Base-by-base conservation (phyloP, 2,113 vertebrate genomes). In the Micronisus gabar region DNA sequence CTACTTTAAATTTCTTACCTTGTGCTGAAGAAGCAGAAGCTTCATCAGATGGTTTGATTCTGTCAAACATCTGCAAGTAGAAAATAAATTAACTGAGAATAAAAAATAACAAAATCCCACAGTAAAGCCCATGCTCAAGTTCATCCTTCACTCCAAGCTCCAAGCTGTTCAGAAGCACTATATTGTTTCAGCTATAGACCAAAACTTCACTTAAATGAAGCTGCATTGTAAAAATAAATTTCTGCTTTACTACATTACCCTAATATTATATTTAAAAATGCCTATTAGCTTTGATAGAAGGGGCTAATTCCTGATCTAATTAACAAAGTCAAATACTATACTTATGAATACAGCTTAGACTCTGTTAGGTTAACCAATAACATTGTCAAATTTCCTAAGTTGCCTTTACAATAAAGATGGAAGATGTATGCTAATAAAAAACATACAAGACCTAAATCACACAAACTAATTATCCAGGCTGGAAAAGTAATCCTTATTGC, bases 11-110 rank as follows among this genome's bases (percentile, higher is more conserved):
- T 21, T 58, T 63, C 94, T 98, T 98, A 99, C 98, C 98, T 97
- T 98, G 94, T 95, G 73, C 87, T 94, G 97, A 97, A 97, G 98
- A 96, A 92, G 95, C 86, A 94, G 97, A 97, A 88, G 96, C 93
- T 92, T 98, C 98, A 94, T 98, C 98, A 86, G 97, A 94, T 90
- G 75, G 86, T 87, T 97, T 97, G 86, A 73, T 85, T 94, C 91
- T 95, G 83, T 97, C 89, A 97, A 98, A 97, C 97, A 98, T 98
- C 98, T 99, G 91, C 53, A 97, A 97, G 87, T 84, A 86, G 96
- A 95, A 97, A 78, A 74, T 38, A 83, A 79, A 92, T 81, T 19
- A 45, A 76, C 21, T 81, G 47, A 45, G 58, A 90, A 91, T 8
- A 68, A 75, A 66, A 68, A 48, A 25, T 36, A 62, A 81, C 61